Percentiles rank a stretch among this genome's conserved stretches.
Conservation (phyloP, 2,113 vertebrate species). For the Psammodynastes pulverulentus region DNA sequence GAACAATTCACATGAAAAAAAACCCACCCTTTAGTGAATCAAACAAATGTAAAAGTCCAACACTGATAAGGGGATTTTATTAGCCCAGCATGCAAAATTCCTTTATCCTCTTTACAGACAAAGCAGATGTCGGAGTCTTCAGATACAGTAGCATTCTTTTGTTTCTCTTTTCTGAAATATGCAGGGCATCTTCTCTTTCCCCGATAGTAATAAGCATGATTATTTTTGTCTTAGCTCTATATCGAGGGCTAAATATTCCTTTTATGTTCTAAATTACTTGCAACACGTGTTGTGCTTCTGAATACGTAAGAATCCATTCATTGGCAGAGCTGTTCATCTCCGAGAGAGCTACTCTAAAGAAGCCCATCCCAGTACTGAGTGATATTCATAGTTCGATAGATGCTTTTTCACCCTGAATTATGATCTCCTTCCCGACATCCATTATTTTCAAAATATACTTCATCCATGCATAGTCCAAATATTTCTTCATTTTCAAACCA, state of each 20-base stretch:
- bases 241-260: conserved; percentile 56
- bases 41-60: neutral
- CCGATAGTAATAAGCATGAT: conserved; percentile 28
- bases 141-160: conserved; percentile 69
- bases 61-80: conserved; percentile 36
- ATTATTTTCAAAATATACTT: conserved; percentile 37
- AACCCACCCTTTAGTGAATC: neutral
- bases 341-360: conserved; percentile 53
- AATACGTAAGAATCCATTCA: conserved; percentile 62
- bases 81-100: conserved; percentile 63
- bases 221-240: conserved; percentile 42
- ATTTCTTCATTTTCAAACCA: conserved; percentile 31
- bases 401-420: conserved; percentile 46
- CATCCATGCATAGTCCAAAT: conserved; percentile 52
- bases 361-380: conserved; percentile 53
- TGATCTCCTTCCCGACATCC: conserved; percentile 34
- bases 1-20: conserved; percentile 20
- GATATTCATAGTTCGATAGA: conserved; percentile 31
- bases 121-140: conserved; percentile 69
- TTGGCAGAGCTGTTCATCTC: conserved; percentile 62
- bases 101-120: conserved; percentile 64
- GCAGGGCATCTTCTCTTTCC: conserved; percentile 56
- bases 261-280: conserved; percentile 48
- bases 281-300: conserved; percentile 65
- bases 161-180: conserved; percentile 67